phyloP scores from a whole-genome alignment of 2,113 vertebrate genomes.

The Trichomycterus rosablanca region DNA sequence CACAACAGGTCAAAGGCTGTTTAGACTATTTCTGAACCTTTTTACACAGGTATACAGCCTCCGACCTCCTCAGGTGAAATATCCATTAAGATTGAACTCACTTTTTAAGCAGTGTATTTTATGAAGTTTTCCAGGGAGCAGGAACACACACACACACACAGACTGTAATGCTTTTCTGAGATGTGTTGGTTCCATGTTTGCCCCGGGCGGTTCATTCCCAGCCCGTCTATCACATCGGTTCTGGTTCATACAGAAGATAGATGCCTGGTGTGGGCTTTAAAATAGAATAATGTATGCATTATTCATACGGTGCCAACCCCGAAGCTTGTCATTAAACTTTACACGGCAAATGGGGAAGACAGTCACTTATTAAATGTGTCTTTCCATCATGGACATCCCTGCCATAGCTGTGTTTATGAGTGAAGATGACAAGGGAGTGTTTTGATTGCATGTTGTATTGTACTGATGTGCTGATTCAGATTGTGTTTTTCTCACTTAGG shows the following conservation, averaged over 20 bases:
- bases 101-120: conserved; percentile 9
- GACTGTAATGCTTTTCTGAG: conserved; percentile 40
- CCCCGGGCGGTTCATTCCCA: conserved; percentile 44
- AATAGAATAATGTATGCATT: conserved; percentile 56
- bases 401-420: conserved; percentile 23
- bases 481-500: conserved; percentile 2
- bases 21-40: background rate
- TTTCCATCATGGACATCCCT: conserved; percentile 44
- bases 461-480: conserved; percentile 12
- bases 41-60: no score
- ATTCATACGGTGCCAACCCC: conserved; percentile 53
- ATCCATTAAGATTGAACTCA: conserved; percentile 33
- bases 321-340: conserved; percentile 57
- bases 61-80: conserved; percentile 31
- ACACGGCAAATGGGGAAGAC: conserved; percentile 48
- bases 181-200: conserved; percentile 31
- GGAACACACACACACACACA: conserved; percentile 18
- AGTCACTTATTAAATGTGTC: conserved; percentile 50
- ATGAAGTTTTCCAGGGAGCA: conserved; percentile 32
- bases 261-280: conserved; percentile 51
- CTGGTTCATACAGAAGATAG: conserved; percentile 43
- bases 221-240: conserved; percentile 45
- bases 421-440: conserved; percentile 10
- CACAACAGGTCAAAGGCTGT: no score
- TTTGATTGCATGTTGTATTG: conserved; percentile 22